Evolutionary conservation across 2,888 invertebrate species (phyloP).

Genomic region (Calameuta idolon): DNA sequence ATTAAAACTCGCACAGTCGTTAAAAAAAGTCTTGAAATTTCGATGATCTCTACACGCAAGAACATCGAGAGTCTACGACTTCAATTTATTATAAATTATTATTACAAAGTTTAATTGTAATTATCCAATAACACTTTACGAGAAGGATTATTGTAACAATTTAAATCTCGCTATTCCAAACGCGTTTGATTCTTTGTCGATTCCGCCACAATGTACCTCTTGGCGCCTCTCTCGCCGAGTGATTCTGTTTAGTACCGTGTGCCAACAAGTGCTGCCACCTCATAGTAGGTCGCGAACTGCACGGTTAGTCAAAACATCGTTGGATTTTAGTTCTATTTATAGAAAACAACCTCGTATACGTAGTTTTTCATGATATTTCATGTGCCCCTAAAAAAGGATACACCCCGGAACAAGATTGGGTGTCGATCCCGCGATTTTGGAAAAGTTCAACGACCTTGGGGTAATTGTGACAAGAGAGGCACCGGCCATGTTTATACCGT

Average conservation of each 20-base stretch:
- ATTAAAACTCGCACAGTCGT: neutral
- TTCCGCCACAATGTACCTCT: neutral
- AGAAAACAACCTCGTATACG: constrained; percentile 33
- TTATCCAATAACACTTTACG: neutral
- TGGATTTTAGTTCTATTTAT: constrained; percentile 47
- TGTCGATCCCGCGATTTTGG: constrained; percentile 4
- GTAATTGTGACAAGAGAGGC: constrained; percentile 56
- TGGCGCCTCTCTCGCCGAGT: neutral
- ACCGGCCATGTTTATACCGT: constrained; percentile 66
- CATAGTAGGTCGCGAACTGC: constrained; percentile 50
- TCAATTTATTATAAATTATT: neutral
- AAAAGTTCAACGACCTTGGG: constrained; percentile 62
- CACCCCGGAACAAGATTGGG: neutral
- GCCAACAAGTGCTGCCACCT: constrained; percentile 33
- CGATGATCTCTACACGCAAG: no score
- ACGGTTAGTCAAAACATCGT: constrained; percentile 55
- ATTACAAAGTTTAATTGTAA: neutral
- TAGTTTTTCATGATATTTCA: constrained; percentile 36
- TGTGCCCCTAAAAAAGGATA: constrained; percentile 30
- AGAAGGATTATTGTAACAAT: neutral
- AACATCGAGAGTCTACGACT: neutral
- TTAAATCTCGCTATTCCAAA: neutral
- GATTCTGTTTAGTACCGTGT: neutral
- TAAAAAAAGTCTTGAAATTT: neutral
- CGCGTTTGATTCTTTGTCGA: neutral